A percentile compares a stretch with the other conserved stretches of the same genome.
phyloP scores from a whole-genome alignment of 2,888 invertebrate species.

The Philhelius pedissequus region DNA sequence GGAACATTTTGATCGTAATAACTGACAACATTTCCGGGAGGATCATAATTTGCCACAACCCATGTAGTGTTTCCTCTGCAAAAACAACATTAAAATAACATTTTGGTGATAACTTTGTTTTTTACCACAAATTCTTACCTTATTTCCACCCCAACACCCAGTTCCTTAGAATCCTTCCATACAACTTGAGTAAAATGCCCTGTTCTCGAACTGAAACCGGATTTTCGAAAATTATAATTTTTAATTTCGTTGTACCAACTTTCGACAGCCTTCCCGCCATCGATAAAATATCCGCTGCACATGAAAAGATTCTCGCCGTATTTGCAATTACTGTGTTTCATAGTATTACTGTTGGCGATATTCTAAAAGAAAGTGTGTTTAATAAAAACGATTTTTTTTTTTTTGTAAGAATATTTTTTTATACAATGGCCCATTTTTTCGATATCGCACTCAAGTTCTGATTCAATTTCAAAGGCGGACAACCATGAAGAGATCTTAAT shows the following conservation, averaged over 20 bases:
- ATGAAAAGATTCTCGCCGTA: slow-evolving; percentile 93
- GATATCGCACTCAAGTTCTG: slow-evolving; percentile 84
- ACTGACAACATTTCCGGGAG: slow-evolving; percentile 92
- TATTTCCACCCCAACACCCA: slow-evolving; percentile 86
- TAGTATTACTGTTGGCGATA: slow-evolving; percentile 79
- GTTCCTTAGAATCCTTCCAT: slow-evolving; percentile 87
- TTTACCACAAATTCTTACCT: not conserved
- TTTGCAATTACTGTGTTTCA: slow-evolving; percentile 87
- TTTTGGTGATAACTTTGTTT: not conserved
- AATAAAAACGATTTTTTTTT: not conserved
- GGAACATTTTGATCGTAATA: slow-evolving; percentile 87
- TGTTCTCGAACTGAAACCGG: slow-evolving; percentile 83
- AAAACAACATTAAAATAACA: not conserved
- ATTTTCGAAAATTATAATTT: slow-evolving; percentile 83
- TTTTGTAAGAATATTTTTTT: not conserved
- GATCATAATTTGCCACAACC: slow-evolving; percentile 94
- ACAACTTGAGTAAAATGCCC: slow-evolving; percentile 93
- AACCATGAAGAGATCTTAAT: slow-evolving; percentile 85
- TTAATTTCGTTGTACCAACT: slow-evolving; percentile 90
- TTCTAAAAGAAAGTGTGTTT: slow-evolving; percentile 65
- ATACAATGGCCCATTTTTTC: slow-evolving; percentile 86
- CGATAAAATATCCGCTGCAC: slow-evolving; percentile 85
- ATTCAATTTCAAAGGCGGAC: slow-evolving; percentile 83
- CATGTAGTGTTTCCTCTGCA: slow-evolving; percentile 81
- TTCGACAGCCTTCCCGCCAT: slow-evolving; percentile 86